Conservation (phyloP, 2,797 vertebrate species). For the Gymnodraco acuticeps region DNA sequence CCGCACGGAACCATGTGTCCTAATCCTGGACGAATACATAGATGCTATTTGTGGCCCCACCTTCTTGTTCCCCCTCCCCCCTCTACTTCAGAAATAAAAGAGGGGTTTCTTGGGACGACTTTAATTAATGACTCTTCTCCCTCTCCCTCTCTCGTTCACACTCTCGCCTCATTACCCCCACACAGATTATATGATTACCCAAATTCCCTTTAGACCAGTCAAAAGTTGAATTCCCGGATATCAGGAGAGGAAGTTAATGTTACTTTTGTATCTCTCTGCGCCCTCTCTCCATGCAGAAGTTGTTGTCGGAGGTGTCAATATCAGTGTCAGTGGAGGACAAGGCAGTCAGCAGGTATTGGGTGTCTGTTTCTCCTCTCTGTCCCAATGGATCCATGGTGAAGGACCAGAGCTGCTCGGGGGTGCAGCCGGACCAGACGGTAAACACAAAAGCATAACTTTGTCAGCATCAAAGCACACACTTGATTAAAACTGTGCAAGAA, state of each 20-base stretch:
- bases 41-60: constrained; percentile 82
- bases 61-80: constrained; percentile 55
- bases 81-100: constrained; percentile 44
- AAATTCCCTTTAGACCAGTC: constrained; percentile 2
- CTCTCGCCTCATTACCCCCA: constrained; percentile 22
- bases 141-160: constrained; percentile 4
- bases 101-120: constrained; percentile 62
- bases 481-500: not conserved
- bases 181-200: constrained; percentile 6
- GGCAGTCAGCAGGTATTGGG: constrained; percentile 88
- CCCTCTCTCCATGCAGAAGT: constrained; percentile 84
- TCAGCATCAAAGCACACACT: not conserved
- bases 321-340: constrained; percentile 92
- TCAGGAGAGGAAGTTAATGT: not conserved
- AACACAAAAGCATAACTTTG: constrained; percentile 27
- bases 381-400: constrained; percentile 88
- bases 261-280: constrained; percentile 20
- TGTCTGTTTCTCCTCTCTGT: constrained; percentile 92
- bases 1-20: constrained; percentile 66
- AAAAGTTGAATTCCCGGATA: not conserved
- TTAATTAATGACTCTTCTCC: constrained; percentile 53
- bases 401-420: constrained; percentile 89
- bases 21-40: constrained; percentile 73
- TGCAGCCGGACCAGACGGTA: constrained; percentile 93
- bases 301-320: constrained; percentile 93